Percentiles rank a stretch among this genome's conserved stretches.
phyloP scores from a whole-genome alignment of 2,113 vertebrate species.

The Nesoenas mayeri region DNA sequence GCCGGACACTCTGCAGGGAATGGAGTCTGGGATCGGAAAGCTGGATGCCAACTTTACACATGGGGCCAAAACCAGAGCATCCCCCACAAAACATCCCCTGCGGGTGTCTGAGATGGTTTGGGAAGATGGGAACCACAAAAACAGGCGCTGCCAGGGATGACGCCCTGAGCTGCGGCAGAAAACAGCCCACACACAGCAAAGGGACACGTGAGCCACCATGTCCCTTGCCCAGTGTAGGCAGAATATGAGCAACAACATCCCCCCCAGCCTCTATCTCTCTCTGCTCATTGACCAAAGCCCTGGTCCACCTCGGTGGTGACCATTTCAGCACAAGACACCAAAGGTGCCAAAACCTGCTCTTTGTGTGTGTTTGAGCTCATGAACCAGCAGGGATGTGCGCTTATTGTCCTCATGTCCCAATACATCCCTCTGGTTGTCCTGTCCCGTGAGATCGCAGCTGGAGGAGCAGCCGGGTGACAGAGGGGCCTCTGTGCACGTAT shows the following conservation, averaged over 20 bases:
- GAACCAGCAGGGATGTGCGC: not conserved
- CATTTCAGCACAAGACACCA: not conserved
- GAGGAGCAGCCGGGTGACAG: not conserved
- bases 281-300: not conserved
- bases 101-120: not conserved
- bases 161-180: not conserved
- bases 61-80: not conserved
- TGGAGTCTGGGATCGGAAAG: not conserved
- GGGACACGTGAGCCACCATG: not conserved
- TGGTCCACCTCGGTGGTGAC: not conserved
- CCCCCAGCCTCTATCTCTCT: not conserved
- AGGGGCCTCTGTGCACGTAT: accelerated
- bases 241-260: not conserved
- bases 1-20: not conserved
- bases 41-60: not conserved
- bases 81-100: not conserved
- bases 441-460: not conserved
- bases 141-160: accelerated
- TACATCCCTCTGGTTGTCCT: not conserved
- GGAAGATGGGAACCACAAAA: not conserved
- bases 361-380: not conserved
- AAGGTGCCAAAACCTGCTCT: not conserved
- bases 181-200: not conserved
- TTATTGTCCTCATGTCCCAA: not conserved
- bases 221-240: not conserved